Base-by-base conservation (phyloP, 1,140 invertebrate genomes). In the Trialeurodes vaporariorum region DNA sequence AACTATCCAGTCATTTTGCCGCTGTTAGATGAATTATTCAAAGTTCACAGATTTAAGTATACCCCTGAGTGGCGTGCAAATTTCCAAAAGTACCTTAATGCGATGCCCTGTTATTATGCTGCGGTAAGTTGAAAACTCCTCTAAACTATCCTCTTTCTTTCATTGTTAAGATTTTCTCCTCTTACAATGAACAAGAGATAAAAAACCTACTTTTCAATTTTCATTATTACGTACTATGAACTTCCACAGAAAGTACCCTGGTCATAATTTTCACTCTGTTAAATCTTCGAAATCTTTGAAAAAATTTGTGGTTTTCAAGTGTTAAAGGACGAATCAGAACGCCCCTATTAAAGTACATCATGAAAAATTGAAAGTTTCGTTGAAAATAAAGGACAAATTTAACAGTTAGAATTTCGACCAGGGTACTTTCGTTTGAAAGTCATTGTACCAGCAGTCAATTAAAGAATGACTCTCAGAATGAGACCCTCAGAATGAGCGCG, bases 1-100 rank as follows among this genome's bases (percentile, higher is more conserved):
- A 99, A 99, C 79, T 99, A 99, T 81, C 96, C 96, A 12, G 89
- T 94, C 5, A 79, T 99, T 13, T 78, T 98, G 71, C 93, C 94
- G 12, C 79, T 99, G 5, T 78, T 99, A 12, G 94, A 98, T 77
- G 95, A 98, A 75, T 79, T 98, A 12, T 93, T 97, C 75, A 87
- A 87, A 77, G 85, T 94, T 27, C 93, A 96, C 76, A 85, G 94
- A 68, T 85, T 92, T 74, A 98, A 96, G 80, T 91, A 91, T 2
- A 90, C 89, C 1, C 87, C 86, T 66, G 93, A 96, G 78, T 94
- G 94, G 89, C 85, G 92, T 73, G 83, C 86, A 61, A 89, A 92
- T 65, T 98, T 98, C 81, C 90, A 94, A 69, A 91, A 91, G 77
- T 99, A 98, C 76, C 83, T 98, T 26, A 87, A 93, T 73, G 92